Conservation (phyloP, 2,113 vertebrate genomes). For the Pelusios castaneus region DNA sequence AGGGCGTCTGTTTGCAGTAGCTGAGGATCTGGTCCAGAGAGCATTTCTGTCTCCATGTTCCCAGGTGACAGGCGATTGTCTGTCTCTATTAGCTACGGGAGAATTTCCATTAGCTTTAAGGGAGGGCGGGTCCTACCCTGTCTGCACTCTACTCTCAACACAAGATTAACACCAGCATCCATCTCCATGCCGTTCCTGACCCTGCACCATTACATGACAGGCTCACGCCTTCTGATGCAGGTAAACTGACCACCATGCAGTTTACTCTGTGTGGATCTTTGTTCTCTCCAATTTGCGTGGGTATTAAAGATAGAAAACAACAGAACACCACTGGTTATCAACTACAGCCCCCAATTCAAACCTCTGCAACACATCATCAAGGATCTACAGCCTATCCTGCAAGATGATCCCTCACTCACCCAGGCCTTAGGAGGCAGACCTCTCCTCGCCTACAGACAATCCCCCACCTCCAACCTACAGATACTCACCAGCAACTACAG, state of each 20-base stretch:
- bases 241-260: neutral
- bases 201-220: neutral
- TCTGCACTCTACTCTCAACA: neutral
- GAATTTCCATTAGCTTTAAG: neutral
- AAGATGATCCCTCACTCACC: no score
- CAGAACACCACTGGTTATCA: no score
- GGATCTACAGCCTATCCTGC: no score
- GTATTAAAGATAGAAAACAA: neutral
- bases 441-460: no score
- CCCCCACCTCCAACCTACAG: no score
- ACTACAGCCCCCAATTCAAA: no score
- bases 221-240: neutral
- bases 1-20: neutral
- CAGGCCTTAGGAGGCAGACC: no score
- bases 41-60: neutral
- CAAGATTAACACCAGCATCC: neutral
- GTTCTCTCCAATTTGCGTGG: neutral
- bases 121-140: neutral
- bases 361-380: no score
- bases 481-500: no score
- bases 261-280: neutral
- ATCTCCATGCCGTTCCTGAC: neutral
- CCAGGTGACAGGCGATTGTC: neutral
- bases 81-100: neutral
- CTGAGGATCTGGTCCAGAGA: neutral